Conservation (phyloP, 2,113 vertebrate species). For the Girardinichthys multiradiatus region DNA sequence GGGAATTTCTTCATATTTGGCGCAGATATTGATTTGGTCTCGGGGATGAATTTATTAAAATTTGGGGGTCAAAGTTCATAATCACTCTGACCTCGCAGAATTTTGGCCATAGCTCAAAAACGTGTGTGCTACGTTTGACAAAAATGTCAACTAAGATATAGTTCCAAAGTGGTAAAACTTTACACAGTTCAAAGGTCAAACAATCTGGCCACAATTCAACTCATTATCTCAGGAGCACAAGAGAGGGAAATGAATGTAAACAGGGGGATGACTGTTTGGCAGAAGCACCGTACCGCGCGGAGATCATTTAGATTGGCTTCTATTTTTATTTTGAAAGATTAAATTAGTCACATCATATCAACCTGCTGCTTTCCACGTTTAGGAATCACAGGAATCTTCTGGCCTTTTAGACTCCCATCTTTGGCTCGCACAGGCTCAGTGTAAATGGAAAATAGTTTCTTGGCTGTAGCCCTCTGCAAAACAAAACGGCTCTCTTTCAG, state of each 20-base stretch:
- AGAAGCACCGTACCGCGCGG: background rate
- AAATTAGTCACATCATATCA: constrained; percentile 25
- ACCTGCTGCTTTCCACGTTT: constrained; percentile 26
- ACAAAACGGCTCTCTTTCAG: constrained; percentile 14
- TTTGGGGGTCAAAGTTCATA: constrained; percentile 8
- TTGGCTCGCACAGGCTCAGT: background rate
- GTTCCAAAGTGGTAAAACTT: background rate
- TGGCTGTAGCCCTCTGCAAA: constrained; percentile 10
- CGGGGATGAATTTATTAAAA: constrained; percentile 2
- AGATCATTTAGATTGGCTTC: constrained; percentile 15
- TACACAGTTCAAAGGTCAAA: background rate
- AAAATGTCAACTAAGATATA: background rate
- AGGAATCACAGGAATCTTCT: constrained; percentile 35
- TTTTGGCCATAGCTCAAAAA: constrained; percentile 7
- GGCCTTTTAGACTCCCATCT: constrained; percentile 14
- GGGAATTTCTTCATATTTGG: background rate
- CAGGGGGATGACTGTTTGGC: constrained; percentile 3
- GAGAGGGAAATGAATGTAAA: background rate
- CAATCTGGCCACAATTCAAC: constrained; percentile 3
- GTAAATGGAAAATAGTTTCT: constrained; percentile 31
- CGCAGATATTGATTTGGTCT: background rate
- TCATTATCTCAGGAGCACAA: background rate
- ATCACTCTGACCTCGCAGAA: constrained; percentile 5
- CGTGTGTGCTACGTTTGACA: background rate
- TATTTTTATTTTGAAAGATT: constrained; percentile 24